Evolutionary conservation across 2,797 vertebrate genomes (phyloP), one percentile per base, ranked within the genome.

Genomic region (Acropternis orthonyx): DNA sequence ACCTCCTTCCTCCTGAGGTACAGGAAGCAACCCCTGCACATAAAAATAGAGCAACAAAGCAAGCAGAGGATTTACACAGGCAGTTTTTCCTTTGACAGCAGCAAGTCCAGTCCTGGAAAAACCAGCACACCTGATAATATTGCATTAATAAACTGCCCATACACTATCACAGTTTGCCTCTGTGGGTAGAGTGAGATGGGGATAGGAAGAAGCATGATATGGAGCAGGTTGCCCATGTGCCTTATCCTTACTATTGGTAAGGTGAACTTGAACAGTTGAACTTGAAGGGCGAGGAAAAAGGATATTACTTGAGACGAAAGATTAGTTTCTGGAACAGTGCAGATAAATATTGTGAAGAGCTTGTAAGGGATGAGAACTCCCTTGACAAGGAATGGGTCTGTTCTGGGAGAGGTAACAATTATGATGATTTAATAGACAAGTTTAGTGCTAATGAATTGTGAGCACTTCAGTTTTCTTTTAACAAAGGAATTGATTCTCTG

Each of bases 361-460:
- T 18, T 14, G 11, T 52, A 49, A 85, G 21, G 19, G 41, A 55
- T 1, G 10, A 36, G 68, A 79, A 36, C 6, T 14, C 18, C 12
- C 19, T 10, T 73, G 44, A 66, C 20, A 72, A 78, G 46, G 78
- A 89, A 85, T 37, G 28, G 4, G 18, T 69, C n/a, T 43, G 10
- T 36, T 74, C 39, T 73, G 51, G 28, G 15, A 66, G 44, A 74
- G 46, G 56, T n/a, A 52, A 32, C 49, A 58, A 49, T 59, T 87
- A 27, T 15, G 26, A 59, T 58, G 65, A 59, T 89, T 93, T 92
- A 74, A 83, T 67, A 77, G 68, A 54, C 22, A n/a, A 82, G 49
- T 77, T 71, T 48, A 61, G 14, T 49, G 34, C 27, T 91, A 84
- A 78, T 58, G 80, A 55, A 49, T 41, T 79, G 48, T 77, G 56